Base-by-base conservation (phyloP, 2,888 invertebrate species). In the Erebia aethiops region DNA sequence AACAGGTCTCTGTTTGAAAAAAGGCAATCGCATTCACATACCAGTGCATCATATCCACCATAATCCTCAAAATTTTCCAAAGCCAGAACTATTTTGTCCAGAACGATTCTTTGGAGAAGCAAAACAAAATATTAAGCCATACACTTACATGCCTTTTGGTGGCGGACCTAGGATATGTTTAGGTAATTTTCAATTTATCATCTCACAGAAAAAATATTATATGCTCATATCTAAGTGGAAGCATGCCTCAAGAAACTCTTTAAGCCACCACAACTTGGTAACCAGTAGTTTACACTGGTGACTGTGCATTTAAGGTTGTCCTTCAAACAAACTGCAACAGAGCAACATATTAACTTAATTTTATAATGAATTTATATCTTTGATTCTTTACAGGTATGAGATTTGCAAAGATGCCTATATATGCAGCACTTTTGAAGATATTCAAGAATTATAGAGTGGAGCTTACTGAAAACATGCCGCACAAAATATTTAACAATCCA, bases 371-470 rank as follows among this genome's bases (percentile, higher is more conserved):
- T 26, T 26, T 3, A 46, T 46, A 13, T 46, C 13, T 26, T 57
- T 56, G 4, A 16, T 43, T 5, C 5, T 66, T 66, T 66, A 14
- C 65, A 66, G 65, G 65, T 56, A 54, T 56, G 43, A 66, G 65
- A 14, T 66, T 66, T 43, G 54, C 56, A 1, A 66, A 66, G 46
- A 56, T 66, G 65, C 18, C 14, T 18, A 66, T 66, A 4, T 56
- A 56, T 43, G 18, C 56, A n/a, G 56, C 65, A 21, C 18, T 66
- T 2, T 8, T 66, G 21, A 66, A 56, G 65, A 18, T 56, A 66
- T 66, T 66, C 43, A 66, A 56, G 43, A 66, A 56, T 21, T 66
- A 66, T 14, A 41, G 11, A 43, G 65, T 66, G 13, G 65, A 66
- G 13, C 65, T 66, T 56, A 56, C 56, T 13, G 56, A 66, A 1